phyloP scores from a whole-genome alignment of 2,113 vertebrate genomes.

The Heliornis fulica region DNA sequence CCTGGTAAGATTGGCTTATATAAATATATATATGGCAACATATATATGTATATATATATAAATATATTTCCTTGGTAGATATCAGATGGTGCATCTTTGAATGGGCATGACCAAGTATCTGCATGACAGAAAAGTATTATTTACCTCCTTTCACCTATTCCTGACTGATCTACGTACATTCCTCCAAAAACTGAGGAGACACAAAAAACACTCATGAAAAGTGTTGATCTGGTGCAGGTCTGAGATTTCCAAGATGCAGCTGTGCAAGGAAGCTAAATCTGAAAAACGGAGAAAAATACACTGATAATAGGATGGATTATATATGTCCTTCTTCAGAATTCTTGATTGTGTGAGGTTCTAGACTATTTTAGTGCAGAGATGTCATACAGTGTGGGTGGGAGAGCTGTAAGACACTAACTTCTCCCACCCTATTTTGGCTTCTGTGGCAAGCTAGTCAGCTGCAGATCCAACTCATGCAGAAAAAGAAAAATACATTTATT shows the following conservation, averaged over 20 bases:
- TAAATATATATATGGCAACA: no score
- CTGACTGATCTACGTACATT: neutral
- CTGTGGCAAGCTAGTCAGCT: neutral
- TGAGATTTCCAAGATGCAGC: neutral
- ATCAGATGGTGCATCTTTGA: neutral
- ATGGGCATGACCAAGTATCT: neutral
- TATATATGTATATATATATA: no score
- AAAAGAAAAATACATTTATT: neutral
- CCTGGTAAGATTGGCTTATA: neutral
- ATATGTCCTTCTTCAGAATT: neutral
- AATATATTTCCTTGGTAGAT: neutral
- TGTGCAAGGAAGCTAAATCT: neutral
- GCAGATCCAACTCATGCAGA: neutral
- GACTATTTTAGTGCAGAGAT: neutral
- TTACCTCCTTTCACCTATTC: neutral
- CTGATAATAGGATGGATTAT: neutral
- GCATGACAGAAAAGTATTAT: neutral
- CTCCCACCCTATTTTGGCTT: neutral
- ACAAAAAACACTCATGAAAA: neutral
- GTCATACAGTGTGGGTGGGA: neutral
- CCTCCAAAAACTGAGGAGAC: neutral
- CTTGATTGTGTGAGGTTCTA: neutral
- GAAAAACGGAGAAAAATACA: accelerated
- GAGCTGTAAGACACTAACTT: neutral
- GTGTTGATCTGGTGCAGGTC: accelerated